These are phyloP conservation scores for Phyllopteryx taeniolatus DNA, from an alignment of 2,113 vertebrate species.

Conservation along the genomic window DNA sequence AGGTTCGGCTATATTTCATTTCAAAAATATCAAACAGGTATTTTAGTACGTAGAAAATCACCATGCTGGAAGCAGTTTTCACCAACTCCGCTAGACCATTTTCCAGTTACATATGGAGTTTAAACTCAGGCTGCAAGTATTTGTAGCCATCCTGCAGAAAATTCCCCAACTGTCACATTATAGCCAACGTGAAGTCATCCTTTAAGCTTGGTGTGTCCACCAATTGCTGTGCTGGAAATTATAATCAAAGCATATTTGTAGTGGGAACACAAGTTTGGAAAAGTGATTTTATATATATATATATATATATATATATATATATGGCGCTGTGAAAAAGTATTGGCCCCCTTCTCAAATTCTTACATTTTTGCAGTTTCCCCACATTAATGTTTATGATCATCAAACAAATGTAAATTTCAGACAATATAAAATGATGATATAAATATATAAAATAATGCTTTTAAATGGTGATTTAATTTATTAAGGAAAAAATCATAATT, in stretches of 20 bases:
- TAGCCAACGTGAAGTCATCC: conserved; percentile 53
- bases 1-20: neutral
- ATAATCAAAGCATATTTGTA: conserved; percentile 21
- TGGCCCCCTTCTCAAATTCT: too few species aligned
- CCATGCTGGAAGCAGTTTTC: conserved; percentile 24
- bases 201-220: conserved; percentile 6
- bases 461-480: too few species aligned
- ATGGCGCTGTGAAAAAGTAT: too few species aligned
- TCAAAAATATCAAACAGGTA: conserved; percentile 23
- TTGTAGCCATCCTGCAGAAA: conserved; percentile 62
- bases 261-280: neutral
- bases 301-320: too few species aligned
- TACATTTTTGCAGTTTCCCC: too few species aligned
- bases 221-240: conserved; percentile 16
- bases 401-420: too few species aligned
- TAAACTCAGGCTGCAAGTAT: conserved; percentile 62
- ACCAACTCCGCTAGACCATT: conserved; percentile 18
- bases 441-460: too few species aligned
- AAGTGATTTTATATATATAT: too few species aligned
- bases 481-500: too few species aligned
- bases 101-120: conserved; percentile 50
- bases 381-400: too few species aligned
- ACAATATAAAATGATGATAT: too few species aligned
- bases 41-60: conserved; percentile 4
- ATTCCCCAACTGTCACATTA: conserved; percentile 67